A percentile compares a stretch with the other conserved stretches of the same genome.
phyloP scores from a whole-genome alignment of 2,797 vertebrate genomes.

The Oceanodroma leucorhoa region DNA sequence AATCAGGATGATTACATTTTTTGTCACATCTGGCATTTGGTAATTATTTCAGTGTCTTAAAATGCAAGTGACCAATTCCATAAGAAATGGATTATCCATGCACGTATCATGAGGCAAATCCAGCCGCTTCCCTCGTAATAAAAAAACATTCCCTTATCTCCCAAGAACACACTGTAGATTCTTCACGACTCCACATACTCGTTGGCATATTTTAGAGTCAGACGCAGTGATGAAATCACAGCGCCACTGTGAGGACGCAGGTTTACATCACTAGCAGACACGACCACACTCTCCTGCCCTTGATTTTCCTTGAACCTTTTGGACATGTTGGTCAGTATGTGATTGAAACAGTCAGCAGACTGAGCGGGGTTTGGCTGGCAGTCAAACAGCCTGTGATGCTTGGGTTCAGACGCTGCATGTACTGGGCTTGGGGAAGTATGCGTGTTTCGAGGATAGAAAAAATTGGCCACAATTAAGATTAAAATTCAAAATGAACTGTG shows the following conservation, averaged over 20 bases:
- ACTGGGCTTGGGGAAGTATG: not conserved
- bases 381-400: not conserved
- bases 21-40: conserved; percentile 20
- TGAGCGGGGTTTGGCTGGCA: not conserved
- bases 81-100: conserved; percentile 49
- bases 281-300: not conserved
- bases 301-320: not conserved
- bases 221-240: not conserved
- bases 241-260: not conserved
- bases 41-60: conserved; percentile 44
- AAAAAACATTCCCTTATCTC: not conserved
- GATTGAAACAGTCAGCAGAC: not conserved
- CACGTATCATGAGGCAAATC: not conserved
- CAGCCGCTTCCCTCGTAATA: not conserved
- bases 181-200: not conserved
- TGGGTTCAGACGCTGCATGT: not conserved
- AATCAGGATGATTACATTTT: conserved; percentile 24
- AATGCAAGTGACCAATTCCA: not conserved
- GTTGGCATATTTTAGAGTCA: not conserved
- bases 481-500: not conserved
- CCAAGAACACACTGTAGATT: not conserved
- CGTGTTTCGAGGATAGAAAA: not conserved
- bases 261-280: not conserved
- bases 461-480: not conserved
- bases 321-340: not conserved